These are phyloP conservation scores for Platycheirus rosarum DNA, from an alignment of 2,888 invertebrate species.

Conservation along the genomic window DNA sequence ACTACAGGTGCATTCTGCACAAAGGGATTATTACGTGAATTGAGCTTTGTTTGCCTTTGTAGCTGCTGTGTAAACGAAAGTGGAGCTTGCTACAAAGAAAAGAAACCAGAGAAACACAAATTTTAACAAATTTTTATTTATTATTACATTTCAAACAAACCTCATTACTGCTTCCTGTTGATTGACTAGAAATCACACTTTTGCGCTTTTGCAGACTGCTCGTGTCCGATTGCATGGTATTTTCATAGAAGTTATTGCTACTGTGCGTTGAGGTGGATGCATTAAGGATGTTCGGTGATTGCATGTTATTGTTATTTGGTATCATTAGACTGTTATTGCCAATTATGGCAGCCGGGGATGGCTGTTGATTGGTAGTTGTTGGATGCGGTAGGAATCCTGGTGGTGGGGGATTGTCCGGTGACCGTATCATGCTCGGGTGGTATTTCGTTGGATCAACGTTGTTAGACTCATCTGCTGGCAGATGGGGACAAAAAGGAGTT, in stretches of 20 bases:
- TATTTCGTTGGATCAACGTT: constrained; percentile 81
- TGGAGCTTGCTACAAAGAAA: constrained; percentile 83
- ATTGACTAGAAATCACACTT: constrained; percentile 83
- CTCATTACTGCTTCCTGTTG: constrained; percentile 83
- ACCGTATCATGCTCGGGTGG: constrained; percentile 81
- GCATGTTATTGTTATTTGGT: constrained; percentile 79
- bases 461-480: constrained; percentile 81
- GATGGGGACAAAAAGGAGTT: constrained; percentile 52
- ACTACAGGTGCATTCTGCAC: constrained; percentile 79
- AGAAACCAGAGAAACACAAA: not conserved
- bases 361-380: constrained; percentile 56
- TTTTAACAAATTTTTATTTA: no score
- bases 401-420: constrained; percentile 82
- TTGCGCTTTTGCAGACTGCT: constrained; percentile 83
- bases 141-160: constrained; percentile 75
- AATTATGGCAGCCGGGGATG: constrained; percentile 80
- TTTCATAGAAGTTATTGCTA: constrained; percentile 83
- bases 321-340: constrained; percentile 75
- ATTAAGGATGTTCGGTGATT: constrained; percentile 78
- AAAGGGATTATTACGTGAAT: constrained; percentile 81
- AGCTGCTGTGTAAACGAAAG: constrained; percentile 96
- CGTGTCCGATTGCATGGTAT: constrained; percentile 83
- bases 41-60: constrained; percentile 84
- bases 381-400: constrained; percentile 74
- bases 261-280: constrained; percentile 83